A percentile compares a stretch with the other conserved stretches of the same genome.
Evolutionary conservation across 2,888 invertebrate genomes (phyloP).

Genomic region (Apotomis turbidana): DNA sequence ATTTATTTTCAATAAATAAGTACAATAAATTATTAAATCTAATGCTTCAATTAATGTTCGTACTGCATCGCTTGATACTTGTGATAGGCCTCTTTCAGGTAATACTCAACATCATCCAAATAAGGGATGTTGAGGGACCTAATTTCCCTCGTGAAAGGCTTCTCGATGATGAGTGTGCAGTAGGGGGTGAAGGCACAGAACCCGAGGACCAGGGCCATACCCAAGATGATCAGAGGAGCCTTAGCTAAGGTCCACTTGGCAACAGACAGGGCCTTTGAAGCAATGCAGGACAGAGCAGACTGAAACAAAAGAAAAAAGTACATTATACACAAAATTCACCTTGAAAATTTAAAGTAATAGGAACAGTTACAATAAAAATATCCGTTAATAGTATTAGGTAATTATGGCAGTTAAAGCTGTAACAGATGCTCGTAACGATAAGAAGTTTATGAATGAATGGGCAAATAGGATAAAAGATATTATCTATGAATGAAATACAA

Average conservation of each 20-base stretch:
- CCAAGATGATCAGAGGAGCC: constrained; percentile 56
- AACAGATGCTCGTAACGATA: constrained; percentile 7
- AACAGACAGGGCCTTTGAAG: constrained; percentile 50
- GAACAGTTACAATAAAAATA: neutral
- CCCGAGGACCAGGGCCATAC: constrained; percentile 75
- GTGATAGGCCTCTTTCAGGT: constrained; percentile 48
- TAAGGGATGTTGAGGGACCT: constrained; percentile 72
- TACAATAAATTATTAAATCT: constrained; percentile 30
- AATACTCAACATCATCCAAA: constrained; percentile 51
- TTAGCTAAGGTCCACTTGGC: constrained; percentile 68
- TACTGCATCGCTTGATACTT: constrained; percentile 50
- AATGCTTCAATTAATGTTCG: constrained; percentile 1
- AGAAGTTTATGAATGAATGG: constrained; percentile 11
- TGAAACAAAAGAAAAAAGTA: constrained; percentile 42
- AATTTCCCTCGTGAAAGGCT: constrained; percentile 61
- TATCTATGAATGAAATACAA: constrained; percentile 21
- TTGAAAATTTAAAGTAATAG: neutral
- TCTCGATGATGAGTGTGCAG: constrained; percentile 78
- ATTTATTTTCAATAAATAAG: constrained; percentile 32
- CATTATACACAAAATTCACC: too few species aligned
- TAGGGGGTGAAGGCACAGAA: constrained; percentile 83
- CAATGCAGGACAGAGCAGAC: constrained; percentile 48
- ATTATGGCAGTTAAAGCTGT: constrained; percentile 11
- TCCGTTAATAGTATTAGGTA: neutral
- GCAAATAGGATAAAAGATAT: neutral